A percentile compares a stretch with the other conserved stretches of the same genome.
These are phyloP conservation scores for Neodiprion lecontei DNA, from an alignment of 1,140 invertebrate genomes.

Conservation along the genomic window DNA sequence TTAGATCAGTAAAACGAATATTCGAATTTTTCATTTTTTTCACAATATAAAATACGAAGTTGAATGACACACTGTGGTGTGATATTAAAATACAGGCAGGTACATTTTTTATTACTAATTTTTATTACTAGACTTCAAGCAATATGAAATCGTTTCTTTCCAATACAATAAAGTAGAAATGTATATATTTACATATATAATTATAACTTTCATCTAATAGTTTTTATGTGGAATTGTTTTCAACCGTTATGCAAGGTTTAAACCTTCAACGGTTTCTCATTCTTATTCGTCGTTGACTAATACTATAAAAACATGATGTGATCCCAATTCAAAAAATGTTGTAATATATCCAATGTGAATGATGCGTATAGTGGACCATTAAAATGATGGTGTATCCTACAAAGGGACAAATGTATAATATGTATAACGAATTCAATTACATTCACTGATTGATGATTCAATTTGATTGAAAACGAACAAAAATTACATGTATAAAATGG, in stretches of 20 bases:
- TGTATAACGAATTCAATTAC: not conserved
- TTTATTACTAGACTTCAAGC: not conserved
- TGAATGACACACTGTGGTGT: not conserved
- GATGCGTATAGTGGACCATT: not conserved
- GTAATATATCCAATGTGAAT: not conserved
- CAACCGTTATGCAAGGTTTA: not conserved
- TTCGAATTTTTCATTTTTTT: not conserved
- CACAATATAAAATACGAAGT: not conserved
- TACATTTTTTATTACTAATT: not conserved
- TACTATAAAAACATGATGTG: too few species aligned
- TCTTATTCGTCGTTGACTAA: too few species aligned
- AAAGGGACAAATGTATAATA: not conserved
- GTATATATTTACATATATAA: conserved; percentile 3
- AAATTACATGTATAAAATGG: not conserved
- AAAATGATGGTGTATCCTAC: not conserved
- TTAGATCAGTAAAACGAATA: not conserved
- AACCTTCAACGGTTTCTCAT: not conserved
- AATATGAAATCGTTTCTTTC: not conserved
- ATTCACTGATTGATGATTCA: not conserved
- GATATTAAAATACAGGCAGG: not conserved
- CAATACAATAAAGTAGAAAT: conserved; percentile 6
- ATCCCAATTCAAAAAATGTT: too few species aligned
- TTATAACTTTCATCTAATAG: conserved; percentile 4
- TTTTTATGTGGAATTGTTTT: not conserved
- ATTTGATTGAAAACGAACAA: not conserved